Evolutionary conservation across 2,797 vertebrate genomes (phyloP).

Genomic region (Microhierax caerulescens): DNA sequence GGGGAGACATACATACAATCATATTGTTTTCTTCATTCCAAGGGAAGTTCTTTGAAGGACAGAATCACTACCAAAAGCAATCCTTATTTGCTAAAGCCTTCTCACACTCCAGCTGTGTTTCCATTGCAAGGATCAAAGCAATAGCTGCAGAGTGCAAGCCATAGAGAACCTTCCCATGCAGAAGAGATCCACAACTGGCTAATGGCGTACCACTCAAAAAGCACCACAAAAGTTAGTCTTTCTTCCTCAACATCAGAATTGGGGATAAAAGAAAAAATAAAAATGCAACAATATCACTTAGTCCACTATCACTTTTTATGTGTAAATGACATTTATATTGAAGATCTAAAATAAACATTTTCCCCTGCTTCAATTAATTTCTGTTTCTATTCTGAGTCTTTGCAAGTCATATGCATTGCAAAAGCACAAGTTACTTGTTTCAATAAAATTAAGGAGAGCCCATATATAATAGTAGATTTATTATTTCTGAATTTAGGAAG

Average conservation of each 20-base stretch:
- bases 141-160: not conserved
- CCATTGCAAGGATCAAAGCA: not conserved
- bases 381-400: not conserved
- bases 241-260: not conserved
- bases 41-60: not conserved
- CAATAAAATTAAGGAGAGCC: not conserved
- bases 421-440: not conserved
- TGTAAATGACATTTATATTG: not conserved
- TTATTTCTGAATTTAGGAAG: not conserved
- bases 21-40: not conserved
- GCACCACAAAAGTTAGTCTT: not conserved
- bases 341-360: not conserved
- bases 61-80: not conserved
- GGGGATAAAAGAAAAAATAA: not conserved
- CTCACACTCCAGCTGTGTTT: not conserved
- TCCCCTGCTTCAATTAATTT: not conserved
- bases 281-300: not conserved
- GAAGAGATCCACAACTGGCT: not conserved
- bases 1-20: not conserved
- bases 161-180: accelerated
- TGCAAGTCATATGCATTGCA: not conserved
- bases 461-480: not conserved
- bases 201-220: not conserved
- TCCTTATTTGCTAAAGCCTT: not conserved
- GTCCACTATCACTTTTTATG: not conserved